Base-by-base conservation (phyloP, 2,888 invertebrate species). In the Dicycla oo region DNA sequence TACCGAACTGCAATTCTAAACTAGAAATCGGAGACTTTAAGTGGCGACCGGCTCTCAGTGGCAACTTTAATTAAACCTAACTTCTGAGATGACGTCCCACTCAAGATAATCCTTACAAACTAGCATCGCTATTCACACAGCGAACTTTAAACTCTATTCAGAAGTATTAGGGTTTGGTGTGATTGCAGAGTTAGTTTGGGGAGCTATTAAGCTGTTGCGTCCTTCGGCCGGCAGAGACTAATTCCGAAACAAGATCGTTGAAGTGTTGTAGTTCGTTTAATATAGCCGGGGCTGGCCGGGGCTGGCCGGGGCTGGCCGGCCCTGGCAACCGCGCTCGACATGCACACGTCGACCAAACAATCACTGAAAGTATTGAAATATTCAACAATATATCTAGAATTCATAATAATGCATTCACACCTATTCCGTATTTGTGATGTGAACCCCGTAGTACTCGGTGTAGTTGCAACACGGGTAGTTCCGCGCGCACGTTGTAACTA, bases 11-110 rank as follows among this genome's bases (percentile, higher is more conserved):
- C 91, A 90, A 90, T 91, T 86, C 86, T 82, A 87, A 90, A 91
- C 90, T 89, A 89, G 91, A 78, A 91, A 91, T 93, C 92, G 90
- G 88, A 87, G 90, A 88, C 86, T 91, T 89, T 88, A 91, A 91
- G 91, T 88, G 92, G 86, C 90, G 88, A 81, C 88, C 88, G 90
- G 87, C 89, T 88, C 89, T 86, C 89, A 84, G 89, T 90, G 89
- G 87, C 91, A 92, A 94, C 92, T 94, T 94, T 94, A 94, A 94
- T 94, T 94, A 94, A 94, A 93, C 91, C 91, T 91, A 93, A 94
- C 93, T 93, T 93, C 90, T 88, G 91, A 93, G 93, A 93, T 93
- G 93, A 93, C 93, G 92, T 89, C 91, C 92, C 87, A 88, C 89
- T 92, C 88, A 85, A 93, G 92, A 93, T 94, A 92, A 93, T 91